A percentile compares a stretch with the other conserved stretches of the same genome.
phyloP scores from a whole-genome alignment of 2,888 invertebrate species.

The Eumerus sabulonum region DNA sequence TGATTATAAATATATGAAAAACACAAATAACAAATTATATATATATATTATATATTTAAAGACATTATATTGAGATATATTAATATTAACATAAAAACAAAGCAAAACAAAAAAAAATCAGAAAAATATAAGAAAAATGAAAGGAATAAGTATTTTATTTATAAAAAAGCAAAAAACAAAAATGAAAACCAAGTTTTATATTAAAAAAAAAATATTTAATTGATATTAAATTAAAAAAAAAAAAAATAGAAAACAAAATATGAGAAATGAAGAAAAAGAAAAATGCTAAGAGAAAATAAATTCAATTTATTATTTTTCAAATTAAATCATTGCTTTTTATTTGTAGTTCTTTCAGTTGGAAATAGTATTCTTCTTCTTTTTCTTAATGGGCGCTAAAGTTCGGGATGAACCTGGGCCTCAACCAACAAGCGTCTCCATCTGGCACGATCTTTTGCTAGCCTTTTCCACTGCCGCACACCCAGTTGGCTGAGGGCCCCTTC shows the following conservation, averaged over 20 bases:
- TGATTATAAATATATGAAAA: conserved; percentile 60
- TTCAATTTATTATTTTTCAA: conserved; percentile 74
- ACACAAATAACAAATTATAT: conserved; percentile 37
- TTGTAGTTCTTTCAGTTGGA: not conserved
- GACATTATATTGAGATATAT: conserved; percentile 70
- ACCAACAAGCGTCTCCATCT: no score
- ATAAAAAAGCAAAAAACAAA: conserved; percentile 72
- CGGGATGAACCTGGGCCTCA: no score
- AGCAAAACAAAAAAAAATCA: conserved; percentile 23
- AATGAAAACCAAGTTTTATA: conserved; percentile 72
- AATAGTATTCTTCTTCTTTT: not conserved
- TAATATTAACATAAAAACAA: conserved; percentile 39
- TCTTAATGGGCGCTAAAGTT: no score
- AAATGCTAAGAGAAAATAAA: conserved; percentile 63
- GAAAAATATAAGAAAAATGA: conserved; percentile 51
- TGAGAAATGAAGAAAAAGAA: conserved; percentile 56
- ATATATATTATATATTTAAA: conserved; percentile 67
- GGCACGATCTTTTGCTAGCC: no score
- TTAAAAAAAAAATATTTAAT: conserved; percentile 73
- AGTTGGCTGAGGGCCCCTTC: no score
- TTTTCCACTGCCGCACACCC: no score
- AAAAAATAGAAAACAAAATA: conserved; percentile 72
- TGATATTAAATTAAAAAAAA: conserved; percentile 75
- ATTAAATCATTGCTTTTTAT: conserved; percentile 37
- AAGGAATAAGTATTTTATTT: conserved; percentile 75